phyloP scores from a whole-genome alignment of 2,797 vertebrate species.

The Hemibagrus guttatus region DNA sequence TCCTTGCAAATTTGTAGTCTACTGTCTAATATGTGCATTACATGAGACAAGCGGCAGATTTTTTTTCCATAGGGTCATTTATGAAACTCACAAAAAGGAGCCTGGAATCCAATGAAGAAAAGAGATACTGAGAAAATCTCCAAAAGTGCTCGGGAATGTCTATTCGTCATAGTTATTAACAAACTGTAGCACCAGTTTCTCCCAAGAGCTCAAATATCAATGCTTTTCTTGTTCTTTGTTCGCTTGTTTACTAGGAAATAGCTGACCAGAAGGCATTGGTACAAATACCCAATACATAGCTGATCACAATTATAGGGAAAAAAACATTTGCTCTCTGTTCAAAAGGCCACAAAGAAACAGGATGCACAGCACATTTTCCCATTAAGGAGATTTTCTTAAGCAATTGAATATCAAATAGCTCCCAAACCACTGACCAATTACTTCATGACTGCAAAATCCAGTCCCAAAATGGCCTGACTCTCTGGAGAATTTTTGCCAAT shows the following conservation, averaged over 20 bases:
- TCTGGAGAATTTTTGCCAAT: too few relatives aligned
- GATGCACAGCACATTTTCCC: constrained; percentile 8
- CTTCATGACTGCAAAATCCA: not conserved
- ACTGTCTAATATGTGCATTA: not conserved
- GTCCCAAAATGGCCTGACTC: not conserved
- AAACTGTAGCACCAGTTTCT: not conserved
- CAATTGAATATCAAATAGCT: constrained; percentile 17
- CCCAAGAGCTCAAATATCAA: not conserved
- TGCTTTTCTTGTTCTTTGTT: not conserved
- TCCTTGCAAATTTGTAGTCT: not conserved
- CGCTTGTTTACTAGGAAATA: too few relatives aligned
- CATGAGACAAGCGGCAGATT: not conserved
- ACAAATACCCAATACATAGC: not conserved
- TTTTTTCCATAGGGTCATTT: not conserved
- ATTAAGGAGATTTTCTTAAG: constrained; percentile 17
- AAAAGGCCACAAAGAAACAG: constrained; percentile 5
- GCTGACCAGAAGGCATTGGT: not conserved
- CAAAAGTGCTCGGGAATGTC: not conserved
- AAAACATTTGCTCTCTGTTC: constrained; percentile 14
- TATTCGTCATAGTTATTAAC: not conserved
- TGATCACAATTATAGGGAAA: not conserved
- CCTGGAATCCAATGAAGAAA: not conserved
- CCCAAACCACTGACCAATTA: constrained; percentile 21
- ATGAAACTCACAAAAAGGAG: not conserved
- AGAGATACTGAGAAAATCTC: not conserved